A percentile compares a stretch with the other conserved stretches of the same genome.
phyloP scores from a whole-genome alignment of 2,888 invertebrate genomes.

The Pristionchus entomophagus region DNA sequence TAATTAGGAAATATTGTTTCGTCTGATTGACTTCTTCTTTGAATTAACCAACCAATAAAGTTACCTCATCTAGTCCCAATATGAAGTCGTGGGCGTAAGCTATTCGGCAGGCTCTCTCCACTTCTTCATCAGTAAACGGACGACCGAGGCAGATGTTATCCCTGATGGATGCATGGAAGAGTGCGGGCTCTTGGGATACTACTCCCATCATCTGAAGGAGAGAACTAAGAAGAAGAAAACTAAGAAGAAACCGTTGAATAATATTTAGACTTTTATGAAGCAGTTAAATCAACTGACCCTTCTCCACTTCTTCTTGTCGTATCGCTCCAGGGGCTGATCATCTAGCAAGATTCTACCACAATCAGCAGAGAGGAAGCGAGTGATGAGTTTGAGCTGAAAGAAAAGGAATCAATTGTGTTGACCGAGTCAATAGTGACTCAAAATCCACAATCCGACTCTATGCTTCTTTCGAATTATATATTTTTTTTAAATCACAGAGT shows the following conservation, averaged over 20 bases:
- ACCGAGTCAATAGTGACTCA: neutral
- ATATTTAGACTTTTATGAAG: neutral
- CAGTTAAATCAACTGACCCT: neutral
- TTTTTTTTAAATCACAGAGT: no score
- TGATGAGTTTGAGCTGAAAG: conserved; percentile 16
- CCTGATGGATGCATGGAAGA: conserved; percentile 21
- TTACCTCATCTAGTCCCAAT: conserved; percentile 25
- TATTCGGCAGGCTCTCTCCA: neutral
- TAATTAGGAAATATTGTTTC: neutral
- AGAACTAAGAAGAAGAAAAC: neutral
- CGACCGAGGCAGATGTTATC: conserved; percentile 44
- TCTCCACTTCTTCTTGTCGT: conserved; percentile 8
- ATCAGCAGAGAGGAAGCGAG: conserved; percentile 28
- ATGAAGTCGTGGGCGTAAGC: conserved; percentile 43
- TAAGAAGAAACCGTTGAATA: neutral
- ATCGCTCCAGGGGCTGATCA: neutral
- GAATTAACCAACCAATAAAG: no score
- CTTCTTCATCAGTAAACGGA: neutral
- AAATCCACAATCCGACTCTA: no score
- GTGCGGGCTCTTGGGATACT: conserved; percentile 33
- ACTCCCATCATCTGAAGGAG: conserved; percentile 32
- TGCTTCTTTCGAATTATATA: no score
- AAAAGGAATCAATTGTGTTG: neutral
- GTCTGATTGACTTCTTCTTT: neutral
- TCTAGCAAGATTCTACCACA: neutral